These are phyloP conservation scores for Rhaphigaster nebulosa DNA, from an alignment of 2,888 invertebrate genomes.

Conservation along the genomic window DNA sequence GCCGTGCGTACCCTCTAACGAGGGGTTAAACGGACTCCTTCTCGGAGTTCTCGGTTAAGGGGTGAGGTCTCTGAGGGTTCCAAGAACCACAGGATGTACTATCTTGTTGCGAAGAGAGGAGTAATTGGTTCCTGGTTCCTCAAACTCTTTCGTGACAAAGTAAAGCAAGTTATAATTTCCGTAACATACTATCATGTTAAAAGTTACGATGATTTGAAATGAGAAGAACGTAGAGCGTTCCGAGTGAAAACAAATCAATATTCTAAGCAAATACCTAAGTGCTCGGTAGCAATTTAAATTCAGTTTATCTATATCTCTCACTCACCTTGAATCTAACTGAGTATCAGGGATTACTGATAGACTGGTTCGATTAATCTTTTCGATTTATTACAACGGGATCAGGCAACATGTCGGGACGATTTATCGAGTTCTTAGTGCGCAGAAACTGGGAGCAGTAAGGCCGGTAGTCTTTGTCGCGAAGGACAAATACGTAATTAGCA, in stretches of 20 bases:
- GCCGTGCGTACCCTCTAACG: slow-evolving; percentile 36
- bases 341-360: neutral
- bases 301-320: neutral
- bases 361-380: neutral
- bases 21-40: slow-evolving; percentile 43
- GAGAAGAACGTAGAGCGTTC: neutral
- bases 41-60: neutral
- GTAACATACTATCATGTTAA: neutral
- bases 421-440: neutral
- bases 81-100: neutral
- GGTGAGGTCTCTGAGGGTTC: neutral
- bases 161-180: no score
- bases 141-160: neutral
- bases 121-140: no score
- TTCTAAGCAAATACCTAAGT: neutral
- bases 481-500: neutral
- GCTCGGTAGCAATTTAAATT: neutral
- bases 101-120: no score
- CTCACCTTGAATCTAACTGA: neutral
- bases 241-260: neutral
- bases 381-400: neutral
- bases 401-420: neutral
- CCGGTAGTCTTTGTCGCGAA: neutral
- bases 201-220: neutral
- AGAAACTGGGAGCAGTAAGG: neutral